These are phyloP conservation scores for Andrena minutula DNA, from an alignment of 2,888 invertebrate species.

Conservation along the genomic window DNA sequence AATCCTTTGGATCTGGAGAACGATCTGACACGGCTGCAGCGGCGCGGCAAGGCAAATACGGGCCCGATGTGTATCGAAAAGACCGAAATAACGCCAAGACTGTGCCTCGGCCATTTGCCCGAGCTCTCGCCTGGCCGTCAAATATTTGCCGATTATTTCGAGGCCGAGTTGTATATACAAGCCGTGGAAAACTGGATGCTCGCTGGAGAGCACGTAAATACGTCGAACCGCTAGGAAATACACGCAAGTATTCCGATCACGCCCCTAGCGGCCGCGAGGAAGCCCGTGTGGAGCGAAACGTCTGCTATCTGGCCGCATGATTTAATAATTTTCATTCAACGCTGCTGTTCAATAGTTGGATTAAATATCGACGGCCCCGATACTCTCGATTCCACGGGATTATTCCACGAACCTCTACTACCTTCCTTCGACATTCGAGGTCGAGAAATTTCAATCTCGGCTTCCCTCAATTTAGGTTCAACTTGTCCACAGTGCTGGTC, in stretches of 20 bases:
- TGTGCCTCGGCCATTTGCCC: conserved; percentile 26
- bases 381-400: conserved; percentile 1
- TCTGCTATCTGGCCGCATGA: conserved; percentile 26
- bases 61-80: conserved; percentile 45
- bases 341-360: conserved; percentile 20
- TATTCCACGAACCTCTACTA: conserved; percentile 15
- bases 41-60: conserved; percentile 46
- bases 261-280: conserved; percentile 5
- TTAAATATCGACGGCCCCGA: conserved; percentile 31
- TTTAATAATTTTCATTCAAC: conserved; percentile 49
- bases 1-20: conserved; percentile 65
- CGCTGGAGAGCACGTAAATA: conserved; percentile 12
- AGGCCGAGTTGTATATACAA: not conserved
- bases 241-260: conserved; percentile 37
- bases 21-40: conserved; percentile 43
- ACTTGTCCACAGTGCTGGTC: not conserved
- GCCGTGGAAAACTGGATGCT: not conserved
- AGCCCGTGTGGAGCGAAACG: conserved; percentile 8
- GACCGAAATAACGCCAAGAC: conserved; percentile 49
- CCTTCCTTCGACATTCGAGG: conserved; percentile 16
- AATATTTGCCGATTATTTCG: conserved; percentile 59
- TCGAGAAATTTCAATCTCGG: conserved; percentile 25
- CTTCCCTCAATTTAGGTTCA: conserved; percentile 30
- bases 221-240: conserved; percentile 1
- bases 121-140: conserved; percentile 1